Base-by-base conservation (phyloP, 2,888 invertebrate species). In the Lycocerus yunnanus region DNA sequence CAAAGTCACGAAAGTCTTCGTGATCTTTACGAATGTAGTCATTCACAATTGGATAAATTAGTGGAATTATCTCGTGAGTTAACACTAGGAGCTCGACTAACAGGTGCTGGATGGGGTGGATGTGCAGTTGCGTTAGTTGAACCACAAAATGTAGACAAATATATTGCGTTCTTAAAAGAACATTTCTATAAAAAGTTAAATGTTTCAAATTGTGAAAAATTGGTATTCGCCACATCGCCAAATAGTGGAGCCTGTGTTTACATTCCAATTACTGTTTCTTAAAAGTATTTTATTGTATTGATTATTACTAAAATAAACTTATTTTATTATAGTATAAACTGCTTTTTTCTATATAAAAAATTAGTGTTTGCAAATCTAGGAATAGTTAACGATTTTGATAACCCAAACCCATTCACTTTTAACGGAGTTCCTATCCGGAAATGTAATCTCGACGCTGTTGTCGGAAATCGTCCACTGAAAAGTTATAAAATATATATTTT, bases 51-150 rank as follows among this genome's bases (percentile, higher is more conserved):
- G 79, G 97, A 99, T 86, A 83, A 89, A 72, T 89, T 99, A 16
- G 95, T 97, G 15, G 89, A 92, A 24, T 87, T 94, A 83, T 95
- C 94, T 9, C 89, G 90, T 75, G 91, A 92, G 68, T 76, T 84
- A 58, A 80, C 86, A 15, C 88, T 91, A n/a, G 95, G 96, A 60
- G 95, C 96, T n/a, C 91, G 99, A 68, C 89, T 99, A 58, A 99
- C 99, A 1, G 99, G 99, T 43, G 99, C 99, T 81, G 94, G 94
- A 8, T 99, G 99, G 99, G 99, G 99, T 58, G 99, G 99, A 5
- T 99, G 98, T 87, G 92, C 94, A 71, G 97, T 99, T 11, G 96
- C 97, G 15, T 88, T 98, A 78, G 92, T 95, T 71, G 90, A 91
- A 0, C 89, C 90, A 72, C 90, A 91, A 66, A 89, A 91, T 77